Evolutionary conservation across 2,888 invertebrate genomes (phyloP).

Genomic region (Hirtodrosophila histrioides): DNA sequence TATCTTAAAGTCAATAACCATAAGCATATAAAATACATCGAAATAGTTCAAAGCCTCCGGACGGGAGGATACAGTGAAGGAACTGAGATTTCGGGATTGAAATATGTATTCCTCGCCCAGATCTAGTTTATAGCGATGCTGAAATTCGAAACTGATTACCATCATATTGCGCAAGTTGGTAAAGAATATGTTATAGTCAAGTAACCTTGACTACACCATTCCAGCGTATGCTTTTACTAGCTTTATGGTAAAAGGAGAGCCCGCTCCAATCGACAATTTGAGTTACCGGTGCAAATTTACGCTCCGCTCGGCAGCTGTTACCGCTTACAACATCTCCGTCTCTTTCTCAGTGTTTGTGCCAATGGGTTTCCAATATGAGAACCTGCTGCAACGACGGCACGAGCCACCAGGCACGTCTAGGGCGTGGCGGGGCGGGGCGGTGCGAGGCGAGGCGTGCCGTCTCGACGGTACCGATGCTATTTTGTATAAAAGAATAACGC

Average conservation of each 20-base stretch:
- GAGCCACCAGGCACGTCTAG: background rate
- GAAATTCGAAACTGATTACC: too few relatives aligned
- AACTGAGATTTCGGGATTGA: too few relatives aligned
- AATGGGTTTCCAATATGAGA: constrained; percentile 45
- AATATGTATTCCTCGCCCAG: too few relatives aligned
- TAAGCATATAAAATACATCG: too few relatives aligned
- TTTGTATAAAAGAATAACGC: constrained; percentile 60
- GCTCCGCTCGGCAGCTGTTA: constrained; percentile 42
- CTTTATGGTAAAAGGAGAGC: constrained; percentile 1
- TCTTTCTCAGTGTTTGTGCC: constrained; percentile 9
- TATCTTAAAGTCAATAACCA: too few relatives aligned
- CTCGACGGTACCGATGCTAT: constrained; percentile 23
- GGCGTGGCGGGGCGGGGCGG: too few relatives aligned
- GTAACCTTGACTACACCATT: background rate
- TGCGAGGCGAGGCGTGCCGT: background rate
- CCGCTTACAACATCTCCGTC: constrained; percentile 29
- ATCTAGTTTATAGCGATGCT: too few relatives aligned
- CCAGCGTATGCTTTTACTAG: constrained; percentile 1
- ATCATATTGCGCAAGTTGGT: background rate
- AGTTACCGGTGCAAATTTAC: constrained; percentile 41
- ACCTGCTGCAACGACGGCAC: constrained; percentile 10
- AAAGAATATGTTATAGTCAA: constrained; percentile 11
- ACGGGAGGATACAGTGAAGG: too few relatives aligned
- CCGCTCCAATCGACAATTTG: constrained; percentile 27
- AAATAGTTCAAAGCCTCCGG: too few relatives aligned